A percentile compares a stretch with the other conserved stretches of the same genome.
Conservation (phyloP, 2,113 vertebrate genomes). For the Ovis aries region DNA sequence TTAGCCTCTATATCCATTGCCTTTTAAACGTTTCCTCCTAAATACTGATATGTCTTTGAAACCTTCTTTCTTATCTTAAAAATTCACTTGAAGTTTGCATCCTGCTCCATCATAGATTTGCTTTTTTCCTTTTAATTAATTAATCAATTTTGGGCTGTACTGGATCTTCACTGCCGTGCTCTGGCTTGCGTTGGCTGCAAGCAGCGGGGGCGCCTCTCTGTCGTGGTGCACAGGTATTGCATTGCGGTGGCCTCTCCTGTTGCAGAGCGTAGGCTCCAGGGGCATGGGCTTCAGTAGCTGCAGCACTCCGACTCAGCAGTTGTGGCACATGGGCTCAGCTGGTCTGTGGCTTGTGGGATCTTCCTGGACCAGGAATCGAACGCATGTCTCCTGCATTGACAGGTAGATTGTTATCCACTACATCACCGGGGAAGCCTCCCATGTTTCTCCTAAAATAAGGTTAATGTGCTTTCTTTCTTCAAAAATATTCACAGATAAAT, state of each 20-base stretch:
- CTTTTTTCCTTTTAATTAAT: not conserved
- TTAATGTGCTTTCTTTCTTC: not conserved
- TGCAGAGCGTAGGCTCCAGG: not conserved
- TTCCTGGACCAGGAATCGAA: not conserved
- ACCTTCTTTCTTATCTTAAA: not conserved
- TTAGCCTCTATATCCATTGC: not conserved
- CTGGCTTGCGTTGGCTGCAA: not conserved
- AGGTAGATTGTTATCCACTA: not conserved
- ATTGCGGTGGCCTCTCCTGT: not conserved
- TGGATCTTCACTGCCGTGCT: fast-evolving
- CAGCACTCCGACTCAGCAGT: not conserved
- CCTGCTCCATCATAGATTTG: not conserved
- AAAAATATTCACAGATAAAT: not conserved
- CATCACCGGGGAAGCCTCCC: not conserved
- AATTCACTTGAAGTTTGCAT: not conserved
- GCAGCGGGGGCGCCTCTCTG: not conserved
- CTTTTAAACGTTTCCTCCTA: not conserved
- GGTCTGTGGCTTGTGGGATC: not conserved
- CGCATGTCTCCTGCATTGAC: not conserved
- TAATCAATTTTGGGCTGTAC: not conserved
- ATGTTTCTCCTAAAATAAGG: constrained; percentile 4
- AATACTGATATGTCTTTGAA: not conserved
- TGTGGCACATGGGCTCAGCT: not conserved
- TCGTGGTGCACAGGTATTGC: not conserved
- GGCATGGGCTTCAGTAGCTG: not conserved